Evolutionary conservation across 2,113 vertebrate species (phyloP).

Genomic region (Donacobius atricapilla): DNA sequence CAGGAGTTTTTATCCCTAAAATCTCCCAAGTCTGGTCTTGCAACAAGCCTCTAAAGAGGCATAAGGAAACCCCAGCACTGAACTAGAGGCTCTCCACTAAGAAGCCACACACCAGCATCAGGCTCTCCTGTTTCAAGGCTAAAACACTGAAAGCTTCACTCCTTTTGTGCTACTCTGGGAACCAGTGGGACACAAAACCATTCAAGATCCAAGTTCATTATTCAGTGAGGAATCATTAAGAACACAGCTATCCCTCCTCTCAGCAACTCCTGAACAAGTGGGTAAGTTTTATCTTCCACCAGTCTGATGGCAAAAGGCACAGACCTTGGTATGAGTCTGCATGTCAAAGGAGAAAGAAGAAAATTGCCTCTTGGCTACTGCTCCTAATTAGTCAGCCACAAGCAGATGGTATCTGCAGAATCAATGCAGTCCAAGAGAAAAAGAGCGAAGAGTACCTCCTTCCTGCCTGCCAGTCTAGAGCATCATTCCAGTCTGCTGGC

Average conservation of each 20-base stretch:
- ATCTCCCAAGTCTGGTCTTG: background rate
- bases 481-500: slow-evolving; percentile 11
- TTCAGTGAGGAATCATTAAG: background rate
- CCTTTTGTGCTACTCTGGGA: background rate
- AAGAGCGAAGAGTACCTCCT: slow-evolving; percentile 4
- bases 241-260: background rate
- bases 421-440: background rate
- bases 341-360: background rate
- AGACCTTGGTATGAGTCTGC: background rate
- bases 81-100: background rate
- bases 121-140: background rate
- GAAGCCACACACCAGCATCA: background rate
- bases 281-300: background rate
- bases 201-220: background rate
- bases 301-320: background rate
- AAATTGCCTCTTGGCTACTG: background rate
- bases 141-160: background rate
- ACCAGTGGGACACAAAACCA: background rate
- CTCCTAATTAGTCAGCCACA: background rate
- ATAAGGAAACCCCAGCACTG: background rate
- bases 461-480: background rate
- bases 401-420: slow-evolving; percentile 30
- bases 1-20: background rate
- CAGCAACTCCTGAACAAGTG: background rate
- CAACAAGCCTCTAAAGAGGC: background rate